Conservation (phyloP, 1,140 invertebrate species). For the Papilio helenus region DNA sequence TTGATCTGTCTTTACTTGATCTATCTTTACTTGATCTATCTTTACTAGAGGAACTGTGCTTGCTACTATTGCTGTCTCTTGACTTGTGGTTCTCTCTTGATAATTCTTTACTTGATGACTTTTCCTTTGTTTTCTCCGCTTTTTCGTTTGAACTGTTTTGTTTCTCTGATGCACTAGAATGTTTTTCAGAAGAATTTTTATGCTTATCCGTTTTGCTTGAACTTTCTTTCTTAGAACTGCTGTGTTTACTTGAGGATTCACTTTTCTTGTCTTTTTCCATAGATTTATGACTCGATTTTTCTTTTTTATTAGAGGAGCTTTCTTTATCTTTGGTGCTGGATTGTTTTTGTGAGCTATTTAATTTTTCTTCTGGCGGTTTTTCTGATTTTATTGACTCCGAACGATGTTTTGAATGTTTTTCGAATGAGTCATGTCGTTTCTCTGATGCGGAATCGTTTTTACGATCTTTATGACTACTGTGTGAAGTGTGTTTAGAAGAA, state of each 20-base stretch:
- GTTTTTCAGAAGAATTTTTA: slow-evolving; percentile 51
- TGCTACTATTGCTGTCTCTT: slow-evolving; percentile 67
- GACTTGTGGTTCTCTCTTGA: slow-evolving; percentile 71
- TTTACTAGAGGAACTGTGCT: slow-evolving; percentile 67
- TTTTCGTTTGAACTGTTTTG: slow-evolving; percentile 54
- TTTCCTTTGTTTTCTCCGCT: slow-evolving; percentile 66
- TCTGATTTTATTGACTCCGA: slow-evolving; percentile 55
- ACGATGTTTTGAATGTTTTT: slow-evolving; percentile 56
- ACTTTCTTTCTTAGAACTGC: slow-evolving; percentile 41
- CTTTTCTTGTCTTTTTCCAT: slow-evolving; percentile 35
- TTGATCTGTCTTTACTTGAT: slow-evolving; percentile 59
- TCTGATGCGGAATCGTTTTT: slow-evolving; percentile 62
- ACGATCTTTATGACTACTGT: slow-evolving; percentile 49
- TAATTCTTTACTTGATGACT: slow-evolving; percentile 60
- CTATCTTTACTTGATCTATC: slow-evolving; percentile 65
- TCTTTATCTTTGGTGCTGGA: slow-evolving; percentile 33
- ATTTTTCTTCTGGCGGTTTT: slow-evolving; percentile 60
- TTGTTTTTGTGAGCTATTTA: slow-evolving; percentile 43
- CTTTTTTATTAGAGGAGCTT: slow-evolving; percentile 40
- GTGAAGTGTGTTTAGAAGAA: slow-evolving; percentile 58
- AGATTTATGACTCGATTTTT: slow-evolving; percentile 44
- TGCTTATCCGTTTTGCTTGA: slow-evolving; percentile 49
- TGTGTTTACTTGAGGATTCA: slow-evolving; percentile 50
- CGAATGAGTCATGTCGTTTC: slow-evolving; percentile 50
- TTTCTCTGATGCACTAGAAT: slow-evolving; percentile 56